phyloP scores from a whole-genome alignment of 2,797 vertebrate genomes.

The Craterocephalus amniculus region DNA sequence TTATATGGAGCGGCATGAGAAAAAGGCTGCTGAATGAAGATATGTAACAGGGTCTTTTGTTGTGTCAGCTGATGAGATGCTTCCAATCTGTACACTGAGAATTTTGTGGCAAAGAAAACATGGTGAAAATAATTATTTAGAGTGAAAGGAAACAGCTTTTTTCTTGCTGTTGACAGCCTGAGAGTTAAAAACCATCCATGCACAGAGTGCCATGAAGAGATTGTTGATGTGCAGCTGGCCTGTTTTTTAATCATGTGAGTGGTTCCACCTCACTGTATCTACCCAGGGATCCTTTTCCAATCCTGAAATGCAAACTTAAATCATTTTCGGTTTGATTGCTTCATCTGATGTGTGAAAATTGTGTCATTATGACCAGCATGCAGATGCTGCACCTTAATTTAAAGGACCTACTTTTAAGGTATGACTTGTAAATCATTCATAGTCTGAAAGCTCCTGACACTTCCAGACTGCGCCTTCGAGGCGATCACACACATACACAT shows the following conservation, averaged over 20 bases:
- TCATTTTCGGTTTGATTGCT: conserved; percentile 50
- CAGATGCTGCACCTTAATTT: conserved; percentile 54
- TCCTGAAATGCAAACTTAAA: conserved; percentile 43
- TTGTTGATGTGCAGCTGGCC: conserved; percentile 29
- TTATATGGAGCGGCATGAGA: conserved; percentile 32
- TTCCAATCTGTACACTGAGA: conserved; percentile 10
- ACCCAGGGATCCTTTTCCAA: conserved; percentile 30
- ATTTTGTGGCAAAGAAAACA: conserved; percentile 6
- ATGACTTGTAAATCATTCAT: conserved; percentile 64
- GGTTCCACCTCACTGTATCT: conserved; percentile 21
- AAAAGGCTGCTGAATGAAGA: conserved; percentile 32
- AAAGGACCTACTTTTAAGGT: conserved; percentile 24
- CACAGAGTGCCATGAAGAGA: conserved; percentile 35
- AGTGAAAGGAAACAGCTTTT: conserved; percentile 40
- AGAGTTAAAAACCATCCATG: conserved; percentile 53
- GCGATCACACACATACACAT: conserved; percentile 4
- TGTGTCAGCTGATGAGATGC: conserved; percentile 39
- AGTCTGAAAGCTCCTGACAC: conserved; percentile 43
- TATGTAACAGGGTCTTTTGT: conserved; percentile 44
- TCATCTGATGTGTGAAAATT: conserved; percentile 56
- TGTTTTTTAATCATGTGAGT: conserved; percentile 35
- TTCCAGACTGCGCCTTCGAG: conserved; percentile 14
- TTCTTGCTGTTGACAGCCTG: conserved; percentile 46
- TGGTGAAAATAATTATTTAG: conserved; percentile 51
- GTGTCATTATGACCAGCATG: conserved; percentile 26